Base-by-base conservation (phyloP, 2,888 invertebrate species). In the Hirtodrosophila histrioides region DNA sequence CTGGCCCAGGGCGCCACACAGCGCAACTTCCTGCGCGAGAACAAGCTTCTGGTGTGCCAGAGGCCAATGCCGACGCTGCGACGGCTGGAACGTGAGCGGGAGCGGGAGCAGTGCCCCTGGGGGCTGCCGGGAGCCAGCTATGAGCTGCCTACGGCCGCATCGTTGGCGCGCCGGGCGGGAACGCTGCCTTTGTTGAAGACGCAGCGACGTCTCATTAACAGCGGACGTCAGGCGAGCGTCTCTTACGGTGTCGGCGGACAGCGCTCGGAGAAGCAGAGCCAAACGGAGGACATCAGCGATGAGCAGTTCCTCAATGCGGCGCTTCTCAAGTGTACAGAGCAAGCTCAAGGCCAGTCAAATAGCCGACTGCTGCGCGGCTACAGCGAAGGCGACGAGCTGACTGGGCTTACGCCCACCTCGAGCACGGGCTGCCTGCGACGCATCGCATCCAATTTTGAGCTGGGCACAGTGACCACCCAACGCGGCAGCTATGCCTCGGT, bases 391-490 rank as follows among this genome's bases (percentile, higher is more conserved):
- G 80, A 81, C 11, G 84, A 80, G 4, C 49, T 37, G 35, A 45
- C 36, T 10, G 3, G 27, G 27, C 17, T 33, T 17, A 27, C 9
- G 37, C 11, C 37, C 36, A n/a, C n/a, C 11, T 2, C 23, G 9
- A 12, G n/a, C 5, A 11, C 11, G 0, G n/a, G 10, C 10, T 12
- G 43, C 5, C 45, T 83, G 44, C 63, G 80, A 54, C 66, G 80
- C 48, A 63, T 51, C 50, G 51, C 68, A 94, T 83, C 79, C 50
- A 79, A 75, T 27, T 81, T 65, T 11, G 85, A 81, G 57, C 64
- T 85, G 67, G 77, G 82, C 69, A 74, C 11, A 43, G 17, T 68
- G 49, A 23, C 57, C 24, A 54, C 57, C 17, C 69, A 69, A 31
- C 74, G 62, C 46, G 33, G 44, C 55, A 55, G 50, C 64, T 63